A percentile compares a stretch with the other conserved stretches of the same genome.
These are phyloP conservation scores for Napeogenes sylphis DNA, from an alignment of 2,888 invertebrate species.

Conservation along the genomic window DNA sequence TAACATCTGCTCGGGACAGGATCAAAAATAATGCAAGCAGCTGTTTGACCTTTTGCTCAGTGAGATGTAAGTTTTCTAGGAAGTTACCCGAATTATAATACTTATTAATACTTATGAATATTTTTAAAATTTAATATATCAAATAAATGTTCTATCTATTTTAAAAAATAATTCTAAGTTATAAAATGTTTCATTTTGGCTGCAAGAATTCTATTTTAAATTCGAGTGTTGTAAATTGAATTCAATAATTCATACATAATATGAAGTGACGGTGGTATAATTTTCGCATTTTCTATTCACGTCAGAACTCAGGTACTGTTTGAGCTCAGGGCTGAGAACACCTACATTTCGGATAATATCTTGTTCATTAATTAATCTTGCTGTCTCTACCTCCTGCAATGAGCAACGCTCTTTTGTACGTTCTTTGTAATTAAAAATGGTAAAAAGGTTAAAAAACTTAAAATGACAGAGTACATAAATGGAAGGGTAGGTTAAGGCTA, in stretches of 20 bases:
- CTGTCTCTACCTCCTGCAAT: constrained; percentile 6
- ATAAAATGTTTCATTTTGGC: constrained; percentile 1
- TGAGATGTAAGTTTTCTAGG: no score
- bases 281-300: constrained; percentile 27
- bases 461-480: no score
- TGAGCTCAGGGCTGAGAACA: constrained; percentile 11
- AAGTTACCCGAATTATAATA: no score
- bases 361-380: constrained; percentile 20
- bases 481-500: no score
- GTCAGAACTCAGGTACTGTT: constrained; percentile 18
- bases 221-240: constrained; percentile 20
- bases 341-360: constrained; percentile 19
- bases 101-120: no score
- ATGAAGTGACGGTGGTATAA: constrained; percentile 23
- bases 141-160: no score
- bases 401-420: background rate
- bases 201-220: constrained; percentile 6
- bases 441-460: no score
- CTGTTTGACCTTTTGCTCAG: no score
- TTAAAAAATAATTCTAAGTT: background rate
- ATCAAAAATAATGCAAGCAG: no score
- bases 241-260: constrained; percentile 26
- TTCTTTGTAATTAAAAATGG: no score
- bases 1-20: no score
- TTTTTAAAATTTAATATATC: no score